phyloP scores from a whole-genome alignment of 2,797 vertebrate species.

The Ptychobarbus kaznakovi region DNA sequence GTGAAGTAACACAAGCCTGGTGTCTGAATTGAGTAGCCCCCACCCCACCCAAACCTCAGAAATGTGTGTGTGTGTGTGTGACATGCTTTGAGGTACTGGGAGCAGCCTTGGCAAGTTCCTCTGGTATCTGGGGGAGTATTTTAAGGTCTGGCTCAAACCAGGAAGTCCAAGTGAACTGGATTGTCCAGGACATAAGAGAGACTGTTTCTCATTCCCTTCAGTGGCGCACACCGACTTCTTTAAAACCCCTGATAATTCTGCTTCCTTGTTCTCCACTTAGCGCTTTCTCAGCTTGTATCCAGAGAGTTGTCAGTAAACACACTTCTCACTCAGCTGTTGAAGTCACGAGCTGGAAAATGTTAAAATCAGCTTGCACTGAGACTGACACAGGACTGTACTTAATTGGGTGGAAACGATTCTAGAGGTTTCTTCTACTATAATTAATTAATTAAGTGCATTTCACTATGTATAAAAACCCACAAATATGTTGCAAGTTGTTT shows the following conservation, averaged over 20 bases:
- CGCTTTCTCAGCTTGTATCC: conserved; percentile 1
- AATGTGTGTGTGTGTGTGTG: neutral
- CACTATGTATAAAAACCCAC: neutral
- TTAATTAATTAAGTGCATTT: neutral
- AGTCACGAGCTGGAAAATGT: conserved; percentile 32
- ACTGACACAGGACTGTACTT: neutral
- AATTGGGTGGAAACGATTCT: neutral
- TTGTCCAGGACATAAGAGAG: conserved; percentile 18
- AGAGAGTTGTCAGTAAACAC: conserved; percentile 40
- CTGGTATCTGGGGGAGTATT: conserved; percentile 35
- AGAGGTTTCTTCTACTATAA: neutral
- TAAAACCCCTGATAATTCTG: conserved; percentile 9
- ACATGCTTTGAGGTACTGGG: conserved; percentile 37
- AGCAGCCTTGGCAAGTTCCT: conserved; percentile 39
- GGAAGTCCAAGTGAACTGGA: conserved; percentile 36
- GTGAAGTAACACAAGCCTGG: conserved; percentile 18
- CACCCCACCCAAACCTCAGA: neutral
- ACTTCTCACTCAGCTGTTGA: conserved; percentile 35
- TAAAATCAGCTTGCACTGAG: neutral
- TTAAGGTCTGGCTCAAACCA: conserved; percentile 22
- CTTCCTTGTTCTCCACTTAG: conserved; percentile 35
- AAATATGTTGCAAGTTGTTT: conserved; percentile 21
- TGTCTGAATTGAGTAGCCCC: conserved; percentile 1
- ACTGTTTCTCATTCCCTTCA: conserved; percentile 27
- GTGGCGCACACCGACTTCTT: conserved; percentile 12